Evolutionary conservation across 2,888 invertebrate species (phyloP).

Genomic region (Nasonovia ribisnigri): DNA sequence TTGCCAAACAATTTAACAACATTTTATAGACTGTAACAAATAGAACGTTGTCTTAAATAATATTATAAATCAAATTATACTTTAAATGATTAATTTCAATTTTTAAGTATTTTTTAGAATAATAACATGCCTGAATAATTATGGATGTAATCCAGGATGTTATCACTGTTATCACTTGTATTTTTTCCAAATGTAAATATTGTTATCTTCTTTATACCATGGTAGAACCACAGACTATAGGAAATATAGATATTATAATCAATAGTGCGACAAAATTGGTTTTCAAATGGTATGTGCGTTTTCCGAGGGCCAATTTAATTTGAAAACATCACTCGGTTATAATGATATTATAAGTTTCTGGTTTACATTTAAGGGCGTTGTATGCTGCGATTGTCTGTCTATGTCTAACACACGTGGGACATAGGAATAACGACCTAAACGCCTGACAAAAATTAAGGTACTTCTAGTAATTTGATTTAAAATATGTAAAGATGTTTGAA

Average conservation of each 20-base stretch:
- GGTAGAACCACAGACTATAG: too few species aligned
- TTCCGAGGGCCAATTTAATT: neutral
- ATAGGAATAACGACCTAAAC: too few species aligned
- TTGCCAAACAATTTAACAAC: slow-evolving; percentile 59
- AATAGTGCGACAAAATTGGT: neutral
- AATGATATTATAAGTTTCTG: neutral
- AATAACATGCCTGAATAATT: too few species aligned
- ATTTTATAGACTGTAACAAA: slow-evolving; percentile 13
- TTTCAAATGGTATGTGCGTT: neutral
- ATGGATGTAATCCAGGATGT: neutral
- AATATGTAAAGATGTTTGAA: too few species aligned
- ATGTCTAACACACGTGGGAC: too few species aligned
- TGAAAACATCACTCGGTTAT: neutral
- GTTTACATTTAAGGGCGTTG: too few species aligned
- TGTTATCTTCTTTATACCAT: neutral
- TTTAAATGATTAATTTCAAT: too few species aligned
- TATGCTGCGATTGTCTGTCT: too few species aligned
- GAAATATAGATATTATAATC: neutral
- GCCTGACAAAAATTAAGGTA: too few species aligned
- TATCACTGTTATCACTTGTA: neutral
- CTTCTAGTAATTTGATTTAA: too few species aligned
- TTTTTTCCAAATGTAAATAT: neutral
- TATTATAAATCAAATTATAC: neutral
- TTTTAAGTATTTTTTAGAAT: too few species aligned
- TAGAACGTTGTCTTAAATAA: neutral